These are phyloP conservation scores for Cynopterus sphinx DNA, from an alignment of 2,797 vertebrate species.

Conservation along the genomic window DNA sequence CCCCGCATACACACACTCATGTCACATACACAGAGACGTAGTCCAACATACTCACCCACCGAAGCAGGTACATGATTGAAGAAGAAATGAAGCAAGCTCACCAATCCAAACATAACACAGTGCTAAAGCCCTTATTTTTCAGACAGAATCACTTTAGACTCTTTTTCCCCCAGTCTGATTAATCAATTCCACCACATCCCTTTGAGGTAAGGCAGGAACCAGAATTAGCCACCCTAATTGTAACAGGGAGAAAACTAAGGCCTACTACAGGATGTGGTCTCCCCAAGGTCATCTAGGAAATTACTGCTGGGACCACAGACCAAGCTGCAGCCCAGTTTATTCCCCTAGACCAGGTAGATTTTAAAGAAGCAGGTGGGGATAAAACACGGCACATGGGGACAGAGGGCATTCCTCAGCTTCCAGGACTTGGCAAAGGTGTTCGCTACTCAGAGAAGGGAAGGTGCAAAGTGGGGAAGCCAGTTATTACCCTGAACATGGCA, in stretches of 20 bases:
- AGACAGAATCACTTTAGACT: background rate
- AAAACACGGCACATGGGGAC: background rate
- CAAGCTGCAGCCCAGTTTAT: background rate
- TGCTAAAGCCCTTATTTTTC: background rate
- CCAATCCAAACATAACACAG: rapidly evolving
- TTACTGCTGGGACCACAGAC: background rate
- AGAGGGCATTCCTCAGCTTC: background rate
- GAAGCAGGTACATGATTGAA: no score
- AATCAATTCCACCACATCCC: constrained; percentile 67
- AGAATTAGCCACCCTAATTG: constrained; percentile 24
- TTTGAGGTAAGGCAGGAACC: constrained; percentile 53
- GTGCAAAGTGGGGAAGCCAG: background rate
- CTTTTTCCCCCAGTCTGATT: background rate
- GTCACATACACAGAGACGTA: background rate
- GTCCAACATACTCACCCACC: no score
- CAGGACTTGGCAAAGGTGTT: background rate
- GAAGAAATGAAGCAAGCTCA: background rate
- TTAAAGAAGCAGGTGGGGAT: background rate
- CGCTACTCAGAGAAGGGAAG: background rate
- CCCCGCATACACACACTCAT: background rate
- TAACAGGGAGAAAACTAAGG: background rate
- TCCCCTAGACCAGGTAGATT: rapidly evolving
- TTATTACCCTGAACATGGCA: background rate
- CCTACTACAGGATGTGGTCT: background rate
- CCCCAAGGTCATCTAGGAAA: constrained; percentile 40